Evolutionary conservation across 1,140 invertebrate species (phyloP), one percentile per base, ranked within the genome.

Genomic region (Drosophila tsacasi): DNA sequence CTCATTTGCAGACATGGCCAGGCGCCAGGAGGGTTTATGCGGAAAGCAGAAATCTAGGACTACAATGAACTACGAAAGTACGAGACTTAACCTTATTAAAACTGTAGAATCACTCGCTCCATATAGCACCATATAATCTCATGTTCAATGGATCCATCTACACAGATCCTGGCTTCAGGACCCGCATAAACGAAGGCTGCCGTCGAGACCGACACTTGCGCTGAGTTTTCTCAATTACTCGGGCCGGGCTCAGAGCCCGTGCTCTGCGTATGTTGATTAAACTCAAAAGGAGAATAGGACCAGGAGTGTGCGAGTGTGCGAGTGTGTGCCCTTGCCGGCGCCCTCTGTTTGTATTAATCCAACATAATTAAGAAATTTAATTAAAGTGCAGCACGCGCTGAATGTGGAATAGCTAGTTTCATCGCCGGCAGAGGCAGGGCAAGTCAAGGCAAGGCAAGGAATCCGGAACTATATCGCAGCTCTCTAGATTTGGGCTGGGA

Each of bases 281-380:
- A 87, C 83, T 74, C 69, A 87, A 74, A 87, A 87, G 83, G 74
- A 87, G 76, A 87, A 87, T 87, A 83, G 80, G 54, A 87, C 61
- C 73, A 76, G 30, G 30, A 83, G 76, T 67, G 37, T 61, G 46
- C 46, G 58, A 57, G 55, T 44, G 35, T 44, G 49, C 42, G 21
- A 64, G 66, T 81, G 74, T 78, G 65, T 81, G 66, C 66, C 69
- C 67, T 73, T 72, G 44, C 50, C 67, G 6, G 46, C 67, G 69
- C 69, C 69, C 69, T 73, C 69, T 80, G 63, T 82, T 76, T 81
- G 74, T 81, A 89, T 89, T 89, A 89, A 89, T 90, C 85, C 85
- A 90, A 90, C 85, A 89, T 89, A 89, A 89, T 89, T 90, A 89
- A 90, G 85, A 89, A 89, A 89, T 89, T 89, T 89, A 89, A 89